phyloP scores from a whole-genome alignment of 2,888 invertebrate species.

The Zaprionus lineosus region DNA sequence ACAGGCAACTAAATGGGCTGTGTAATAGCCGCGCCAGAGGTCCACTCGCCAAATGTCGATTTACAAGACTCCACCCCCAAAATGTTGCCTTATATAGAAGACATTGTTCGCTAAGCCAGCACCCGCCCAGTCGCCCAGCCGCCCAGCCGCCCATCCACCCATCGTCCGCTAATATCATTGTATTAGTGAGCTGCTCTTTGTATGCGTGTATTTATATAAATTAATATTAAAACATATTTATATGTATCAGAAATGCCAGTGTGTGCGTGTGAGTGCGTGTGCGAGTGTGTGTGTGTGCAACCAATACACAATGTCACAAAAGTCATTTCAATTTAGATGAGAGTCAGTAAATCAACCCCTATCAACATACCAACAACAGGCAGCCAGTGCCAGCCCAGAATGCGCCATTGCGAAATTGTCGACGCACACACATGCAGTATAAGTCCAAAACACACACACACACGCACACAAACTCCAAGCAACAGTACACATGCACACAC shows the following conservation, averaged over 20 bases:
- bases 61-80: slow-evolving; percentile 76
- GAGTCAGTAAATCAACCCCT: slow-evolving; percentile 83
- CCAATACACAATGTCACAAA: slow-evolving; percentile 75
- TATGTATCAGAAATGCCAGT: background rate
- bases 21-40: slow-evolving; percentile 45
- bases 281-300: slow-evolving; percentile 44
- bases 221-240: too few relatives aligned
- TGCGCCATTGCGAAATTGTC: slow-evolving; percentile 67
- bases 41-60: slow-evolving; percentile 11
- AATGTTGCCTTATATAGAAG: slow-evolving; percentile 38
- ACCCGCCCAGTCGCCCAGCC: background rate
- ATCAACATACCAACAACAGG: slow-evolving; percentile 77
- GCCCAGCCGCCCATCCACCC: too few relatives aligned
- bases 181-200: background rate
- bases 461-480: background rate
- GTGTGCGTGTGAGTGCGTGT: background rate
- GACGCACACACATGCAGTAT: slow-evolving; percentile 25
- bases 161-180: too few relatives aligned
- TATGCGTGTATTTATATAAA: background rate
- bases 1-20: slow-evolving; percentile 54
- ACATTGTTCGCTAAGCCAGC: slow-evolving; percentile 40
- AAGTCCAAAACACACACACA: slow-evolving; percentile 1
- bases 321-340: slow-evolving; percentile 82
- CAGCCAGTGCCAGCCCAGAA: slow-evolving; percentile 63
- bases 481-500: slow-evolving; percentile 9